phyloP scores from a whole-genome alignment of 2,888 invertebrate genomes.

The Lasioglossum malachurum region DNA sequence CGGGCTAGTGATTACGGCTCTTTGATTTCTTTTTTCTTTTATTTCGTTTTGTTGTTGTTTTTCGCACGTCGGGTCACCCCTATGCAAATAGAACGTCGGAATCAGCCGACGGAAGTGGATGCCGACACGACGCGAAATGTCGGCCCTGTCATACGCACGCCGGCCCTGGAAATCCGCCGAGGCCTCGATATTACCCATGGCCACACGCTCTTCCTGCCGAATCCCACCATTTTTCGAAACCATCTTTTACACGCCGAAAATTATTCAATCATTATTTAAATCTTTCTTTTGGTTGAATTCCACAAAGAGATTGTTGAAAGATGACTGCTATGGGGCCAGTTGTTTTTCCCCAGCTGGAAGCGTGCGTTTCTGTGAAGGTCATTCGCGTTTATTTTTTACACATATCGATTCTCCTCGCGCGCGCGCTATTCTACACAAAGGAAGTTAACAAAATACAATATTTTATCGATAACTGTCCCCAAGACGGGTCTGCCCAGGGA shows the following conservation, averaged over 20 bases:
- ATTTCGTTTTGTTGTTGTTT: slow-evolving; percentile 22
- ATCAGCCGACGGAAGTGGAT: slow-evolving; percentile 69
- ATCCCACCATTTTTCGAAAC: neutral
- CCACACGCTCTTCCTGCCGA: neutral
- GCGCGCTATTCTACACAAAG: no score
- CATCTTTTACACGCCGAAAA: no score
- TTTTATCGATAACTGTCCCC: no score
- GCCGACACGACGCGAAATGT: slow-evolving; percentile 64
- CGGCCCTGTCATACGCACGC: slow-evolving; percentile 67
- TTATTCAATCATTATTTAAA: no score
- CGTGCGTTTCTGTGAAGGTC: no score
- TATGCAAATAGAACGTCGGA: slow-evolving; percentile 71
- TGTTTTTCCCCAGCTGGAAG: no score
- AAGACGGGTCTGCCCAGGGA: no score
- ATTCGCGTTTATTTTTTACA: no score
- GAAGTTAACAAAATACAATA: no score
- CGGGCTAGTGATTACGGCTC: slow-evolving; percentile 56
- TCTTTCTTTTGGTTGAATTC: no score
- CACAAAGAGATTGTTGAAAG: no score
- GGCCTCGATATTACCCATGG: neutral
- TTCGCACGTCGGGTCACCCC: slow-evolving; percentile 27
- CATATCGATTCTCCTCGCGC: rapidly evolving
- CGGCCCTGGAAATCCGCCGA: slow-evolving; percentile 25
- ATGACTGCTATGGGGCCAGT: no score
- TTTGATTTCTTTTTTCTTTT: neutral